Base-by-base conservation (phyloP, 1,140 invertebrate species). In the Trichonephila clavipes region DNA sequence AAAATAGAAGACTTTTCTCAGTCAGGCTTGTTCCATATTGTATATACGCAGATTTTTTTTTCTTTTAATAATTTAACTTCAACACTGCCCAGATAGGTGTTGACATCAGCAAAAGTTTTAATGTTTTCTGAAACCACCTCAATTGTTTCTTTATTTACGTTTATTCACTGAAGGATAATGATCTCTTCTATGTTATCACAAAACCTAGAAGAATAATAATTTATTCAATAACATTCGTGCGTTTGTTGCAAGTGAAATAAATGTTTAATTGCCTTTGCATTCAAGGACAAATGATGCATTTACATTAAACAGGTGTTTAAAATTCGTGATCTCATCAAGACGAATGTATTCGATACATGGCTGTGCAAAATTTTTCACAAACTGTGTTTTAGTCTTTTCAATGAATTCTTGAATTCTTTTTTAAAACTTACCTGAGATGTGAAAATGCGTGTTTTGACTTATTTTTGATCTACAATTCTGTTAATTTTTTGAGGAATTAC, bases 291-390 rank as follows among this genome's bases (percentile, higher is more conserved):
- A 24, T 69, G 8, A 14, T 24, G n/a, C 24, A 24, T 69, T 69
- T 69, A 69, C 24, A 69, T 69, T 69, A n/a, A 69, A 69, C 24
- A 28, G 66, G 66, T 69, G 66, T 69, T 69, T 69, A 69, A 69
- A 69, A 69, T 69, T 69, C 21, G 8, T 8, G 66, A 69, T 69
- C 14, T 69, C 24, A 69, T 24, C 66, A 69, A 3, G n/a, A 24
- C 66, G 66, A 6, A 10, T 69, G 66, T 69, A 24, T 24, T 24
- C 8, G 21, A 3, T 69, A n/a, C 24, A n/a, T 69, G n/a, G 10
- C 12, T 24, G 21, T 21, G 24, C n/a, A 69, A 14, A 62, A 19
- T 0, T 62, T 14, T 62, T 62, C 16, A 19, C 12, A 28, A 69
- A 14, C 24, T 5, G 0, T 5, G 0, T 51, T 51, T 8, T 51